phyloP scores from a whole-genome alignment of 2,113 vertebrate genomes.

The Chelonoidis abingdonii region DNA sequence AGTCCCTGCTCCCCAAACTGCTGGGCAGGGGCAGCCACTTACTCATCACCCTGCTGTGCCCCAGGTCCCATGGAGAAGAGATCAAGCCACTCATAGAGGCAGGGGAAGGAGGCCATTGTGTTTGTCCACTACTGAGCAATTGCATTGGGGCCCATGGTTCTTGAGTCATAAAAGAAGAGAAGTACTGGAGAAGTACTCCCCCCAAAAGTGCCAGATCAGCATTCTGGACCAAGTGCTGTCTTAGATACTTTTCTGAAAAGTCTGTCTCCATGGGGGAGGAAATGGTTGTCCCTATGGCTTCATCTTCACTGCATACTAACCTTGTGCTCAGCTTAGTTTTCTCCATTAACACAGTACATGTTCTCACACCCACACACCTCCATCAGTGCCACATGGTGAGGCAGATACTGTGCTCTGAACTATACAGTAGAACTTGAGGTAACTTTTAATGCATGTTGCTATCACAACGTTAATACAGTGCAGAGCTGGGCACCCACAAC shows the following conservation, averaged over 20 bases:
- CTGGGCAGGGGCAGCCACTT: not conserved
- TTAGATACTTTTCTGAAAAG: not conserved
- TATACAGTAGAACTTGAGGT: not conserved
- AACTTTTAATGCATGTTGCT: not conserved
- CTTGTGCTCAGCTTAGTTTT: not conserved
- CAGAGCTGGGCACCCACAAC: not conserved
- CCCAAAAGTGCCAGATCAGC: too few relatives aligned
- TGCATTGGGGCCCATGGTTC: not conserved
- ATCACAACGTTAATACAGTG: not conserved
- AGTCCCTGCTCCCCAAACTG: not conserved
- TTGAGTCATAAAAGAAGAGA: not conserved
- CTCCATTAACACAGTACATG: not conserved
- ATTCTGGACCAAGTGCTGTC: not conserved
- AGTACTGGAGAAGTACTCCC: not conserved
- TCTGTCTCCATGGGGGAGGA: not conserved
- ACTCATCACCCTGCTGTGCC: too few relatives aligned
- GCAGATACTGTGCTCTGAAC: not conserved
- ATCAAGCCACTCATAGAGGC: not conserved
- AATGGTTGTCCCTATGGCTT: not conserved
- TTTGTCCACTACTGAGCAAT: not conserved
- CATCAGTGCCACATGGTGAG: not conserved
- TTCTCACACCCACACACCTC: not conserved
- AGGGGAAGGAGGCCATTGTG: not conserved
- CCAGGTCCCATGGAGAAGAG: not conserved
- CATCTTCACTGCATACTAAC: not conserved